These are phyloP conservation scores for Leptinotarsa undecemlineata DNA, from an alignment of 1,140 invertebrate genomes.

Conservation along the genomic window DNA sequence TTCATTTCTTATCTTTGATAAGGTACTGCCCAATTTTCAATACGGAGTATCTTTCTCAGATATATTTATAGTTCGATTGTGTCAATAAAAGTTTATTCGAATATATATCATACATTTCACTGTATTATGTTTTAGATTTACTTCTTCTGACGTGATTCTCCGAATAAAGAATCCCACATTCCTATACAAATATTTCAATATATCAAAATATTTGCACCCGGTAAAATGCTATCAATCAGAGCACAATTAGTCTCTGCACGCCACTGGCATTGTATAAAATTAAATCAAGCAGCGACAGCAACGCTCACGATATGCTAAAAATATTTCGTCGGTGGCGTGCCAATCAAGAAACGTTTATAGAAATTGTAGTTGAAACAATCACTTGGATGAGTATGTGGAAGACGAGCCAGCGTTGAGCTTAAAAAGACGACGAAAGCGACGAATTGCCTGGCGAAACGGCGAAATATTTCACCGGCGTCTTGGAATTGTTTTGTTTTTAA, in stretches of 20 bases:
- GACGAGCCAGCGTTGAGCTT: background rate
- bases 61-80: too few relatives aligned
- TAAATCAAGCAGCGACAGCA: conserved; percentile 5
- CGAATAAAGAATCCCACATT: too few relatives aligned
- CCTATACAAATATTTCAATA: too few relatives aligned
- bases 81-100: too few relatives aligned
- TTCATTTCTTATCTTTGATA: too few relatives aligned
- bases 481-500: background rate
- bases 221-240: too few relatives aligned
- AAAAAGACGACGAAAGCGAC: conserved; percentile 2
- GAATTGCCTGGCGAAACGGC: background rate
- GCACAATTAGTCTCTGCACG: background rate
- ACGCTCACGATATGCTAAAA: background rate
- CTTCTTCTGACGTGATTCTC: too few relatives aligned
- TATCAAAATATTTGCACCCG: too few relatives aligned
- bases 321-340: conserved; percentile 4
- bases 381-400: background rate
- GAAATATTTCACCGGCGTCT: background rate
- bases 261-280: conserved; percentile 1
- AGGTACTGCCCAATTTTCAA: too few relatives aligned
- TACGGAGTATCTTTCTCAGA: too few relatives aligned
- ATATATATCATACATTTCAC: too few relatives aligned
- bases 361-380: conserved; percentile 8
- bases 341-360: conserved; percentile 8
- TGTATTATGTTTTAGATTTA: too few relatives aligned